Conservation (phyloP, 2,888 invertebrate genomes). For the Stenoptilia bipunctidactyla region DNA sequence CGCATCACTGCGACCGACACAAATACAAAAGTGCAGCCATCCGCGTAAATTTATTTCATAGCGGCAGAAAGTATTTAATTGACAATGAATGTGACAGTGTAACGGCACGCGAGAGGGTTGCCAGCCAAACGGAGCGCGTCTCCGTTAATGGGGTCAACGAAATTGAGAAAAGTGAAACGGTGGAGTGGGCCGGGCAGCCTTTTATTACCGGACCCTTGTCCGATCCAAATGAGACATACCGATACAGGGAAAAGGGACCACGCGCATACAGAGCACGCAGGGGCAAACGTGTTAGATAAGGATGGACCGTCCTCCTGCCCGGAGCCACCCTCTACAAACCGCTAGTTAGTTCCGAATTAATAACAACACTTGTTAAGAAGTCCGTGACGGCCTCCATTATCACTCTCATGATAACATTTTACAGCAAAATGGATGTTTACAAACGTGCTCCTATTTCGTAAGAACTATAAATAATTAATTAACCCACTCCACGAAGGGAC, state of each 20-base stretch:
- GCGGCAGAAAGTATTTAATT: constrained; percentile 43
- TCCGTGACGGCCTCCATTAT: constrained; percentile 27
- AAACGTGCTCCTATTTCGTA: constrained; percentile 27
- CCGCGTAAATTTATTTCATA: constrained; percentile 23
- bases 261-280: constrained; percentile 22
- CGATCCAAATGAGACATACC: constrained; percentile 24
- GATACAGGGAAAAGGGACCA: constrained; percentile 22
- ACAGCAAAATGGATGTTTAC: constrained; percentile 19
- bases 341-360: constrained; percentile 34
- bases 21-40: background rate
- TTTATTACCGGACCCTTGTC: constrained; percentile 34
- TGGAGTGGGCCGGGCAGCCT: constrained; percentile 31
- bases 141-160: constrained; percentile 56
- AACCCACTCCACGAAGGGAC: constrained; percentile 28
- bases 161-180: constrained; percentile 62
- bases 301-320: constrained; percentile 7
- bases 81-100: constrained; percentile 49
- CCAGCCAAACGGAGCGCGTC: constrained; percentile 41
- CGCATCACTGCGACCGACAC: background rate
- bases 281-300: constrained; percentile 17
- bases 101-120: constrained; percentile 38
- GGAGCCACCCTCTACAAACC: constrained; percentile 11
- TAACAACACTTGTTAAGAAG: constrained; percentile 35
- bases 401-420: constrained; percentile 12
- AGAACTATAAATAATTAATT: constrained; percentile 60